A percentile compares a stretch with the other conserved stretches of the same genome.
Evolutionary conservation across 1,140 invertebrate species (phyloP).

Genomic region (Sycophaga agraensis): DNA sequence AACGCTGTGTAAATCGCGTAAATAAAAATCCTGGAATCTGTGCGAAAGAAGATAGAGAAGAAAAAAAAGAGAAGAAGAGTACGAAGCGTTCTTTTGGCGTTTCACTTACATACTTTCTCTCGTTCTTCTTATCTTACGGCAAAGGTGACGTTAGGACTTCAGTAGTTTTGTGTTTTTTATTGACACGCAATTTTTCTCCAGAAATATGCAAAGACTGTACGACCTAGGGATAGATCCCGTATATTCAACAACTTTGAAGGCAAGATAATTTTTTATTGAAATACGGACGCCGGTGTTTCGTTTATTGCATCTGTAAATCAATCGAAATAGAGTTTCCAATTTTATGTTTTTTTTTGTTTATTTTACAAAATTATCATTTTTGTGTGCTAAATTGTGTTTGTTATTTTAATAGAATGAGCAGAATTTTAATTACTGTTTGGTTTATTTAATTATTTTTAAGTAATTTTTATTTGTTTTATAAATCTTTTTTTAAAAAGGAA

Average conservation of each 20-base stretch:
- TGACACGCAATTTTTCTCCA: background rate
- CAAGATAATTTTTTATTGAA: background rate
- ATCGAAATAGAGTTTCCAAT: too few species aligned
- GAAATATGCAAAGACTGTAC: background rate
- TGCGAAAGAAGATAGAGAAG: background rate
- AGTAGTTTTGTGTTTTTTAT: background rate
- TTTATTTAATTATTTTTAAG: too few species aligned
- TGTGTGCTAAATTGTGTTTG: too few species aligned
- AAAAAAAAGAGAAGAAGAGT: background rate
- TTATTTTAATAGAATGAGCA: too few species aligned
- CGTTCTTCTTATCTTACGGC: background rate
- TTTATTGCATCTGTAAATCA: background rate
- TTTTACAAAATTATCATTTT: too few species aligned
- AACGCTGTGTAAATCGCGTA: too few species aligned
- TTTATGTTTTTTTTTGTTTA: too few species aligned
- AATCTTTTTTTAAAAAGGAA: too few species aligned
- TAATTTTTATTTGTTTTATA: too few species aligned
- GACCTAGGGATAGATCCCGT: background rate
- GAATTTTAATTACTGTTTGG: too few species aligned
- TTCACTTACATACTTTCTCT: background rate
- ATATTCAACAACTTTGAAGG: background rate
- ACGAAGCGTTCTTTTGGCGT: background rate
- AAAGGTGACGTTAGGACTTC: background rate
- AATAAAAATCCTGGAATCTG: background rate
- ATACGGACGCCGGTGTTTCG: background rate